These are phyloP conservation scores for Malthinus seriepunctatus DNA, from an alignment of 2,888 invertebrate genomes.

Conservation along the genomic window DNA sequence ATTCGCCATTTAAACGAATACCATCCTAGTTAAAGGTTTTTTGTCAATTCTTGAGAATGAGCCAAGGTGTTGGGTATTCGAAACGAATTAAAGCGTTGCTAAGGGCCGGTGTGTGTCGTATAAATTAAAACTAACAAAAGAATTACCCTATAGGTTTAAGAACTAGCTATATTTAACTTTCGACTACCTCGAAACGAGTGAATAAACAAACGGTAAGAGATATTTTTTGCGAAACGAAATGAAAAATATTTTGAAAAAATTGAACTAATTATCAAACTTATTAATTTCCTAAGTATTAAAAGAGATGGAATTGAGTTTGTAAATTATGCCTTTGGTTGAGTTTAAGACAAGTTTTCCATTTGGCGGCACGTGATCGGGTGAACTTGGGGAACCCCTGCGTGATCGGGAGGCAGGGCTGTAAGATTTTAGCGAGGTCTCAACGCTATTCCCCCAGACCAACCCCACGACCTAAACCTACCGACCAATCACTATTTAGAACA, in stretches of 20 bases:
- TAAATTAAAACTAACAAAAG: neutral
- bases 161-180: too few species aligned
- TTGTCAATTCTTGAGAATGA: too few species aligned
- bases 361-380: constrained; percentile 38
- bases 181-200: too few species aligned
- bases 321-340: constrained; percentile 30
- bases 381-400: constrained; percentile 27
- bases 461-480: constrained; percentile 52
- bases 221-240: too few species aligned
- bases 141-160: too few species aligned
- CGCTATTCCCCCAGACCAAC: constrained; percentile 37
- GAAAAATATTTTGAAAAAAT: too few species aligned
- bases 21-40: too few species aligned
- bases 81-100: neutral
- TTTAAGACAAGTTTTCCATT: constrained; percentile 33
- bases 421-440: constrained; percentile 19
- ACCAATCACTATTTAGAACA: constrained; percentile 57
- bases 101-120: neutral
- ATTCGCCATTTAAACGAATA: too few species aligned
- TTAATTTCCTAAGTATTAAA: constrained; percentile 26
- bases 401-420: constrained; percentile 26
- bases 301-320: constrained; percentile 30
- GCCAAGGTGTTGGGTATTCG: too few species aligned
- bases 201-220: too few species aligned
- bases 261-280: constrained; percentile 20